These are phyloP conservation scores for Leptopilina clavipes DNA, from an alignment of 1,140 invertebrate species.

Conservation along the genomic window DNA sequence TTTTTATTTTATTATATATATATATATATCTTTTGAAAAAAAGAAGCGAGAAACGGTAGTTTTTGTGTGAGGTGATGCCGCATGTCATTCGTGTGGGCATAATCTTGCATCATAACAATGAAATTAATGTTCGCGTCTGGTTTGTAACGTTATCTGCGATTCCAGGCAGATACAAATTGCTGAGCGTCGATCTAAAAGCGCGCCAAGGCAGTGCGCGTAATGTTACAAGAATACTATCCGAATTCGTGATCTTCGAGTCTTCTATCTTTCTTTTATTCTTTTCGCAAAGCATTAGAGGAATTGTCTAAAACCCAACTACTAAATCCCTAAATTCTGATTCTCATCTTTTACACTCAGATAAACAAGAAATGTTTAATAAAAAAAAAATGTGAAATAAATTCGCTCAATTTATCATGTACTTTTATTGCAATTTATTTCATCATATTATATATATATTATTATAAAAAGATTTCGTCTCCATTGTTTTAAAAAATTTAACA, in stretches of 20 bases:
- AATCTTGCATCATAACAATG: slow-evolving; percentile 59
- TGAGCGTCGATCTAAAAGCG: slow-evolving; percentile 53
- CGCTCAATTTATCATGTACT: too few species aligned
- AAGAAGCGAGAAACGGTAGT: slow-evolving; percentile 5
- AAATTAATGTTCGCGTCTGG: slow-evolving; percentile 58
- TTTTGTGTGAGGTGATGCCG: slow-evolving; percentile 36
- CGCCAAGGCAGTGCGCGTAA: slow-evolving; percentile 37
- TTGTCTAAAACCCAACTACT: too few species aligned
- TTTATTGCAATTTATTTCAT: too few species aligned
- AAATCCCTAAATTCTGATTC: too few species aligned
- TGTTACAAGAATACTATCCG: slow-evolving; percentile 34
- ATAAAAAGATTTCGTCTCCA: too few species aligned
- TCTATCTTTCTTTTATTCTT: not conserved
- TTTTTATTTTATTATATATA: too few species aligned
- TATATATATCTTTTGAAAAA: not conserved
- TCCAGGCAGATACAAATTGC: slow-evolving; percentile 59
- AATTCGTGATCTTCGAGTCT: not conserved
- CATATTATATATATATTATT: too few species aligned
- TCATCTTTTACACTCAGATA: too few species aligned
- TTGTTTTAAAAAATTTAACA: too few species aligned
- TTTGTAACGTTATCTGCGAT: slow-evolving; percentile 53
- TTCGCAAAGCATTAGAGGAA: not conserved
- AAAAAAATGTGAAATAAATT: too few species aligned
- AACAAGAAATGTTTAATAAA: too few species aligned
- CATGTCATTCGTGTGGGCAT: slow-evolving; percentile 38